Base-by-base conservation (phyloP, 2,888 invertebrate genomes). In the Hedya salicella region DNA sequence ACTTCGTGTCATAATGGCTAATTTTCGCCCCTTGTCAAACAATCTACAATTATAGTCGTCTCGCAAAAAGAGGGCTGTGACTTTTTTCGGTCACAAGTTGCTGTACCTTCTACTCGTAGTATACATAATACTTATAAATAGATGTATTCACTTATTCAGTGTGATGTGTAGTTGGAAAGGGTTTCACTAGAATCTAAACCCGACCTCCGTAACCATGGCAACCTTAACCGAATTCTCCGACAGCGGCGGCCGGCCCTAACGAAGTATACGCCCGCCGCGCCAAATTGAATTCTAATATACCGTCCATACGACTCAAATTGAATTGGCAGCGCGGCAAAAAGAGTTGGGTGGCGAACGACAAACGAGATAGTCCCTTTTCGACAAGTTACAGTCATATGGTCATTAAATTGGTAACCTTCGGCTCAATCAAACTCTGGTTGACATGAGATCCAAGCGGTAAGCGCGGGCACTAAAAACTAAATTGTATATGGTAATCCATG, bases 281-380 rank as follows among this genome's bases (percentile, higher is more conserved):
- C 44, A 50, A 56, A 57, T 67, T 42, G 36, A 67, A 62, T 62
- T 42, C 36, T 56, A 36, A 44, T 17, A 8, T 36, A 30, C 25
- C 50, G 19, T 16, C 42, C 21, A 44, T 62, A 67, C 50, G 42
- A 21, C 56, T 48, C 56, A 61, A 68, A 68, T 65, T 61, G 36
- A 42, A 65, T 65, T 48, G 53, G 66, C 16, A 14, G 30, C 21
- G 32, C 6, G 40, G 60, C 46, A 36, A 44, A 62, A 70, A 68
- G 67, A 68, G 62, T 68, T 67, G 61, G 52, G 40, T 44, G 65
- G 32, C 61, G 60, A 69, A 68, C 69, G 68, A 66, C 62, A 68
- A 68, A 68, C 68, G 68, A 65, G n/a, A 25, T 13, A 2, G 14
- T 14, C 25, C n/a, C 11, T 59, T 19, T 57, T 57, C 44, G 46